A percentile compares a stretch with the other conserved stretches of the same genome.
These are phyloP conservation scores for Drosophila mercatorum DNA, from an alignment of 2,888 invertebrate genomes.

Conservation along the genomic window DNA sequence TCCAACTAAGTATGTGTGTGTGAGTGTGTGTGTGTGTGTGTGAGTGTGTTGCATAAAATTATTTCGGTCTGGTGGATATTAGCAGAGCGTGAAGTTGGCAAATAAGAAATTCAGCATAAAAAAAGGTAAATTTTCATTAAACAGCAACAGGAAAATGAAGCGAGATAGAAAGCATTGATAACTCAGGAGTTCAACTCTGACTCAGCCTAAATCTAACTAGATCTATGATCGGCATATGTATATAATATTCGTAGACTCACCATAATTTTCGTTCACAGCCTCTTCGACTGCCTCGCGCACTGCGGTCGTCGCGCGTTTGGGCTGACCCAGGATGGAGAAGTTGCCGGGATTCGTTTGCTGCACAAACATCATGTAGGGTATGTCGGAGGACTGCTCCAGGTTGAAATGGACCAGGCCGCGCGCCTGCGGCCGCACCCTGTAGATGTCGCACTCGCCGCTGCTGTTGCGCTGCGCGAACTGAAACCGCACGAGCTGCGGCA, in stretches of 20 bases:
- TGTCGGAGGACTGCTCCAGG: conserved; percentile 81
- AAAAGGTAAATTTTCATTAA: conserved; percentile 75
- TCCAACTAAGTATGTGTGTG: conserved; percentile 28
- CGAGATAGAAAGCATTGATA: conserved; percentile 45
- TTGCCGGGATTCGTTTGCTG: conserved; percentile 84
- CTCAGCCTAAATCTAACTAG: not conserved
- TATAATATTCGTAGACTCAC: conserved; percentile 75
- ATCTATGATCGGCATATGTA: not conserved
- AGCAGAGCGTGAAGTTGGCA: conserved; percentile 85
- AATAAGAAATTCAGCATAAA: conserved; percentile 80
- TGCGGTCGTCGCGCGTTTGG: conserved; percentile 81
- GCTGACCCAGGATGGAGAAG: conserved; percentile 84
- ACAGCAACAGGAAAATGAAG: conserved; percentile 48
- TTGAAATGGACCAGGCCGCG: conserved; percentile 83
- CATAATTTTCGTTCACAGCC: conserved; percentile 85
- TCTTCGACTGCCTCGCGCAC: conserved; percentile 82
- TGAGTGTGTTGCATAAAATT: conserved; percentile 85
- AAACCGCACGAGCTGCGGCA: conserved; percentile 82
- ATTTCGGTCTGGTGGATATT: conserved; percentile 85
- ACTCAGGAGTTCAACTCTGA: conserved; percentile 3
- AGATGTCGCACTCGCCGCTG: conserved; percentile 84
- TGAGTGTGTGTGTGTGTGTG: conserved; percentile 46
- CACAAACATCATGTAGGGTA: conserved; percentile 84
- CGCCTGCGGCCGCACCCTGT: conserved; percentile 82
- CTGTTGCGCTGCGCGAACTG: conserved; percentile 83